Evolutionary conservation across 2,888 invertebrate genomes (phyloP), one percentile per base, ranked within the genome.

Genomic region (Theodoxus fluviatilis): DNA sequence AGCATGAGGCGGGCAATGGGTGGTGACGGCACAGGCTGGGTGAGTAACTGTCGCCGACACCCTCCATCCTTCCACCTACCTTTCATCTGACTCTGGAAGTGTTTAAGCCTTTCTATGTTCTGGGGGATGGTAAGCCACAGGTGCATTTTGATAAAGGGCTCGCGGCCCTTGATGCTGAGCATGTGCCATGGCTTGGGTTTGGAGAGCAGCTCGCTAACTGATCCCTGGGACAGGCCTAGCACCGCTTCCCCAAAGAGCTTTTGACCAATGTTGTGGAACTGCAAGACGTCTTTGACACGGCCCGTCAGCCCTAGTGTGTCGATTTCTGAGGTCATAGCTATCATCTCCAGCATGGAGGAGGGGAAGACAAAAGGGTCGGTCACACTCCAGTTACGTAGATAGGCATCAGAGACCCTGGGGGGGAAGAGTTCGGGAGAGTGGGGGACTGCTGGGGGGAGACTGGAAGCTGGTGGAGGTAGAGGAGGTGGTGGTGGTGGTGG

Each of bases 161-260:
- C 98, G 38, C 98, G 91, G 0, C 98, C 98, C 87, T 98, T 98
- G 86, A 97, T 96, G 85, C 96, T 97, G 69, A 98, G 91, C 96
- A 98, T 96, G 86, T 96, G 96, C 98, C 98, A 98, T 0, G 98
- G 98, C 84, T 98, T 98, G 3, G 98, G 98, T 87, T 98, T 98
- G 73, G 97, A 96, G 7, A 99, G 90, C 74, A 99, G 90, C 88
- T 99, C 99, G 83, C 96, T 97, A 15, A 98, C 98, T 1, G 98
- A 86, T 43, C 87, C 98, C 88, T 98, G 98, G 0, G 96, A 96
- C 37, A 98, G 90, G 0, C 97, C 98, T 18, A 99, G 90, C 3
- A 99, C 97, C 0, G 96, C 96, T 89, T 99, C 98, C 12, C 98
- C 99, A 84, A 99, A 98, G 85, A 93, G 91, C 90, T 98, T 98